These are phyloP conservation scores for Nycticorax nycticorax DNA, from an alignment of 2,113 vertebrate species.

Conservation along the genomic window DNA sequence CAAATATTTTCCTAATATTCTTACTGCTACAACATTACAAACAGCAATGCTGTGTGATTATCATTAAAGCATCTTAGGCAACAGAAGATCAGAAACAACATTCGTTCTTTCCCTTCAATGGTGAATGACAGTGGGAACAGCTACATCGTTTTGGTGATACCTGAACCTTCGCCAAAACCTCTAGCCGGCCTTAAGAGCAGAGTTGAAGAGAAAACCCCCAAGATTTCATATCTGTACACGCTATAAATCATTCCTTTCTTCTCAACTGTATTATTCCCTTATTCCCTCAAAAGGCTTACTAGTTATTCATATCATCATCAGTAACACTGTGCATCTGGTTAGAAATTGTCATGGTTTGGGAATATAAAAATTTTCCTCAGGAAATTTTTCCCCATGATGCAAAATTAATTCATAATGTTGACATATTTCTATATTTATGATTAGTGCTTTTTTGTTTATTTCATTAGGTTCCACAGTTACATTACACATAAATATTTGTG, in stretches of 20 bases:
- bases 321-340: background rate
- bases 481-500: background rate
- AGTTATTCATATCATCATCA: background rate
- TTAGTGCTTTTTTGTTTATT: background rate
- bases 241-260: background rate
- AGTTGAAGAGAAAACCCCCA: background rate
- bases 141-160: background rate
- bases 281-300: background rate
- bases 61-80: background rate
- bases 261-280: background rate
- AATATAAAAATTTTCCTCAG: background rate
- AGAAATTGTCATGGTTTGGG: background rate
- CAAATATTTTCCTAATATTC: background rate
- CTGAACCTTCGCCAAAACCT: background rate
- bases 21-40: background rate
- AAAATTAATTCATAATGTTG: background rate
- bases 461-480: background rate
- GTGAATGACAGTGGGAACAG: background rate
- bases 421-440: background rate
- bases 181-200: background rate
- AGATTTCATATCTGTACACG: background rate
- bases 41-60: background rate
- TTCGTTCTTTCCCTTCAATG: background rate
- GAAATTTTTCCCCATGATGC: background rate
- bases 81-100: background rate